Evolutionary conservation across 2,888 invertebrate species (phyloP).

Genomic region (Lasioglossum villosulum): DNA sequence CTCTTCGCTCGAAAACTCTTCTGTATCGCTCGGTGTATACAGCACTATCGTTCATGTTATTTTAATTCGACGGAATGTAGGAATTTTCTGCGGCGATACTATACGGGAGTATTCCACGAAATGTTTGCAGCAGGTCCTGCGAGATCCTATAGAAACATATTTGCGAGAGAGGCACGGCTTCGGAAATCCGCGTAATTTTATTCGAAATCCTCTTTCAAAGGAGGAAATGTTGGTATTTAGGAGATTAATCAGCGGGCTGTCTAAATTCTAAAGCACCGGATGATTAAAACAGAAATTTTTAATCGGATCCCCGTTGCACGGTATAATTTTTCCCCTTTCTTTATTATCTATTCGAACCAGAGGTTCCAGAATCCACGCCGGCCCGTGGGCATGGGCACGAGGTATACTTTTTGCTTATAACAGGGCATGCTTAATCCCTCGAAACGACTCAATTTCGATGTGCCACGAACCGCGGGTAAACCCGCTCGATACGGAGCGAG

Average conservation of each 20-base stretch:
- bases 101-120: not conserved
- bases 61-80: not conserved
- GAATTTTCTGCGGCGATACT: not conserved
- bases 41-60: not conserved
- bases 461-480: constrained; percentile 76
- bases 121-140: not conserved
- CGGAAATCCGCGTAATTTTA: not conserved
- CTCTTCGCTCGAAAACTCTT: not conserved
- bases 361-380: constrained; percentile 44
- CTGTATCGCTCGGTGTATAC: not conserved
- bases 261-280: not conserved
- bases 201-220: not conserved
- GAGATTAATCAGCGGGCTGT: not conserved
- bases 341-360: constrained; percentile 13
- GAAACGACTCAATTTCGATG: constrained; percentile 79
- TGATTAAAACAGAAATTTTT: constrained; percentile 4
- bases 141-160: not conserved
- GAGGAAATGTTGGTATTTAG: not conserved
- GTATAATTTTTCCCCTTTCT: constrained; percentile 9
- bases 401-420: constrained; percentile 60
- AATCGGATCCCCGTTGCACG: not conserved
- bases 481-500: constrained; percentile 68
- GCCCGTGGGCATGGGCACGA: constrained; percentile 6
- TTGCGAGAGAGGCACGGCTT: not conserved
- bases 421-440: constrained; percentile 72